phyloP scores from a whole-genome alignment of 2,888 invertebrate genomes.

The Brachyptera putata region DNA sequence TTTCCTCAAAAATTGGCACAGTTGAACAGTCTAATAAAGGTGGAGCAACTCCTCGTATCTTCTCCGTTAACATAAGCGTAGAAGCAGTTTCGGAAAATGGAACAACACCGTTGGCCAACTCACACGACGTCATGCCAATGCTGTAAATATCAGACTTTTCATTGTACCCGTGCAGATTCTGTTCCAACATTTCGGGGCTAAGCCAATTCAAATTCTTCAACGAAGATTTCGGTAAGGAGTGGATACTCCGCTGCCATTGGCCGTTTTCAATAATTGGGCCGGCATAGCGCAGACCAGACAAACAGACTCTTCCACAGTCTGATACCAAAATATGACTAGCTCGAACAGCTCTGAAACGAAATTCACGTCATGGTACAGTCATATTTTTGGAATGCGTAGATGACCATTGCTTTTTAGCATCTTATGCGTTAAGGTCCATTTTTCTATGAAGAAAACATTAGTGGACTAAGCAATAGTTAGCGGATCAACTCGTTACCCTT shows the following conservation, averaged over 20 bases:
- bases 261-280: constrained; percentile 70
- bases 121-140: constrained; percentile 81
- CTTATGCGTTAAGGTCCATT: neutral
- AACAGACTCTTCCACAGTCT: constrained; percentile 62
- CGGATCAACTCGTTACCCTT: no score
- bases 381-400: neutral
- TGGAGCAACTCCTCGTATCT: constrained; percentile 70
- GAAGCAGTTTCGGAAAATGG: constrained; percentile 81
- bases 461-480: neutral
- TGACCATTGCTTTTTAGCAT: neutral
- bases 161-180: constrained; percentile 82
- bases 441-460: neutral
- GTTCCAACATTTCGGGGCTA: constrained; percentile 86
- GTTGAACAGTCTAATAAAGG: constrained; percentile 71
- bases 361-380: neutral
- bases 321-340: constrained; percentile 81
- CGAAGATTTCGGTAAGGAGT: constrained; percentile 69
- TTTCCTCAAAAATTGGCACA: constrained; percentile 23
- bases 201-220: constrained; percentile 79
- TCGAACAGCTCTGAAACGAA: constrained; percentile 62
- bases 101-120: constrained; percentile 82
- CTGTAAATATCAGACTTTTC: constrained; percentile 90
- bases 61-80: constrained; percentile 90
- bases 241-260: constrained; percentile 61
- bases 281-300: constrained; percentile 77